phyloP scores from a whole-genome alignment of 2,113 vertebrate genomes.

The Malurus cyaneus region DNA sequence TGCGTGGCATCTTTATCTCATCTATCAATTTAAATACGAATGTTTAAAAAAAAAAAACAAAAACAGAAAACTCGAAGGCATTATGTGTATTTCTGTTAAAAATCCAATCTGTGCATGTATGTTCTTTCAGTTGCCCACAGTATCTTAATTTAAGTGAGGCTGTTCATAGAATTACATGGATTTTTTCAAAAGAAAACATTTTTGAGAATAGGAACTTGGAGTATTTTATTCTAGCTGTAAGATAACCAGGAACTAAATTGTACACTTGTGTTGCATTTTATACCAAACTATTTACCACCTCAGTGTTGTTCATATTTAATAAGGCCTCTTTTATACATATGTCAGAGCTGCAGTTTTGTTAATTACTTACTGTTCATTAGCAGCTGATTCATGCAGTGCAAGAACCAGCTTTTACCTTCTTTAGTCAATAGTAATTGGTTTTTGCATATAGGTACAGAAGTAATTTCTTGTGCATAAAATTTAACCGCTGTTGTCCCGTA shows the following conservation, averaged over 20 bases:
- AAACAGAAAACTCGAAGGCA: constrained; percentile 41
- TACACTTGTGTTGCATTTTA: constrained; percentile 58
- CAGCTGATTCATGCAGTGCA: constrained; percentile 30
- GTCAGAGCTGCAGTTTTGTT: constrained; percentile 45
- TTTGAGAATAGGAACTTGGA: constrained; percentile 58
- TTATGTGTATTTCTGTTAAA: constrained; percentile 67
- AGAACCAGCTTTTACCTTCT: constrained; percentile 60
- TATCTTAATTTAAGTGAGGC: constrained; percentile 65
- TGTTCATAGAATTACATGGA: constrained; percentile 57
- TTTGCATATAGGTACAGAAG: constrained; percentile 58
- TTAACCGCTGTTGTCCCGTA: constrained; percentile 57
- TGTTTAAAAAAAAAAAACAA: constrained; percentile 20
- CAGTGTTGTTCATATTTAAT: constrained; percentile 65
- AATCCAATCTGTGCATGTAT: constrained; percentile 64
- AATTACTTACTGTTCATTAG: neutral
- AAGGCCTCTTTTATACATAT: constrained; percentile 54
- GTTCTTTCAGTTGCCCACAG: constrained; percentile 69
- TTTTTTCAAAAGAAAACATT: constrained; percentile 62
- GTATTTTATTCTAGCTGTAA: constrained; percentile 63
- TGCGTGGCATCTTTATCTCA: constrained; percentile 72
- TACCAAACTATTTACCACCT: constrained; percentile 57
- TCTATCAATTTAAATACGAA: constrained; percentile 71
- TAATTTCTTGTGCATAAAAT: constrained; percentile 54
- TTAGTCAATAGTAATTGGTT: constrained; percentile 46
- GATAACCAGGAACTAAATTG: constrained; percentile 40